Percentiles rank a stretch among this genome's conserved stretches.
Evolutionary conservation across 2,113 vertebrate genomes (phyloP).

Genomic region (Illadopsis cleaveri): DNA sequence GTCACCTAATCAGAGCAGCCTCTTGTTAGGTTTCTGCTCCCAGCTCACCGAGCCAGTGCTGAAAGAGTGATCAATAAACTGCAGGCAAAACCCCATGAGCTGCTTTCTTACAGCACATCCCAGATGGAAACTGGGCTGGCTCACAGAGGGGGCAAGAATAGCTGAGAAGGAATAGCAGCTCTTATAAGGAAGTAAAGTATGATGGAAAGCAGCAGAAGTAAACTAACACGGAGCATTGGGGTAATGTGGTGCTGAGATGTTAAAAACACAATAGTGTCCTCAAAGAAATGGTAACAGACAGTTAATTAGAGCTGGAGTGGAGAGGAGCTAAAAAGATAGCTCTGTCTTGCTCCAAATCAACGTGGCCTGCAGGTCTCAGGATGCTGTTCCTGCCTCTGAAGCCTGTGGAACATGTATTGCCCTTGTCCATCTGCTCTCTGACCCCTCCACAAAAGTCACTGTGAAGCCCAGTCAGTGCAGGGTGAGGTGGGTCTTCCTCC

Average conservation of each 20-base stretch:
- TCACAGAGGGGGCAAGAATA: not conserved
- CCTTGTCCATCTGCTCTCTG: not conserved
- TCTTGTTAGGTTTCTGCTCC: not conserved
- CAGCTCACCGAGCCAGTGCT: not conserved
- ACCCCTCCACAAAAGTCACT: not conserved
- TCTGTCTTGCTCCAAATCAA: not conserved
- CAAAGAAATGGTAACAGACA: not conserved
- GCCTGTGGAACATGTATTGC: not conserved
- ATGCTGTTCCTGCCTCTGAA: not conserved
- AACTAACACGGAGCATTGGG: not conserved
- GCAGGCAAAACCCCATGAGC: fast-evolving
- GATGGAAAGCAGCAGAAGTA: not conserved
- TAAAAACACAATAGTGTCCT: not conserved
- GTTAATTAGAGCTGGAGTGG: not conserved
- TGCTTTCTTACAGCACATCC: not conserved
- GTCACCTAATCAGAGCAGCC: not conserved
- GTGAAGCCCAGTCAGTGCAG: not conserved
- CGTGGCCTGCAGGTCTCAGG: not conserved
- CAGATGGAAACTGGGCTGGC: not conserved
- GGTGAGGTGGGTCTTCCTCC: not conserved
- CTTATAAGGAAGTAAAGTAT: not conserved
- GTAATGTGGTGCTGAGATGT: not conserved
- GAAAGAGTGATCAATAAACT: not conserved
- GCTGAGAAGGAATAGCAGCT: not conserved
- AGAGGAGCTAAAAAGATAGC: not conserved